Evolutionary conservation across 2,888 invertebrate genomes (phyloP).

Genomic region (Melieria picta): DNA sequence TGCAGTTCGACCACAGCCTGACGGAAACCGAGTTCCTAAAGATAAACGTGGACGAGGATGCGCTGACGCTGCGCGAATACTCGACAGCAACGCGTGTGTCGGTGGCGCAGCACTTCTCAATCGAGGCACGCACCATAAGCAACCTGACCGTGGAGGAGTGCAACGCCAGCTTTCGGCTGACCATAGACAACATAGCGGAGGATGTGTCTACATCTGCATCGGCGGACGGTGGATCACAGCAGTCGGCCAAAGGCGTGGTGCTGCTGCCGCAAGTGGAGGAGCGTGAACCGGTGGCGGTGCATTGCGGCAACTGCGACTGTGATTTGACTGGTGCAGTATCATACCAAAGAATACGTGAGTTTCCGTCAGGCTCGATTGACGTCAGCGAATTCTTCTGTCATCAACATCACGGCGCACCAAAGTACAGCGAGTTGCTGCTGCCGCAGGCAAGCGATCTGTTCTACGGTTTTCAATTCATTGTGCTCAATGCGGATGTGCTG

Average conservation of each 20-base stretch:
- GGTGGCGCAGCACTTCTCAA: slow-evolving; percentile 48
- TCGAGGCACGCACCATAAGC: slow-evolving; percentile 53
- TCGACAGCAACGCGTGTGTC: slow-evolving; percentile 43
- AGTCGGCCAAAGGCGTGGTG: slow-evolving; percentile 10
- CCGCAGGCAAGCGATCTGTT: slow-evolving; percentile 53
- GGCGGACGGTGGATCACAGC: background rate
- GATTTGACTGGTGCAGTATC: slow-evolving; percentile 40
- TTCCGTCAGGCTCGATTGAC: slow-evolving; percentile 59
- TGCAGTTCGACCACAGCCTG: slow-evolving; percentile 53
- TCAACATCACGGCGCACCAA: slow-evolving; percentile 48
- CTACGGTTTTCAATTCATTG: slow-evolving; percentile 59
- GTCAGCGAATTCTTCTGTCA: slow-evolving; percentile 61
- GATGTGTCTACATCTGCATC: background rate
- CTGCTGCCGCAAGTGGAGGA: slow-evolving; percentile 43
- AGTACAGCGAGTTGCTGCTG: slow-evolving; percentile 49
- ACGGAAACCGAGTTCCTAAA: slow-evolving; percentile 50
- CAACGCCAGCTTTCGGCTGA: slow-evolving; percentile 58
- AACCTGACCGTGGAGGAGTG: slow-evolving; percentile 48
- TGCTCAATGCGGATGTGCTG: slow-evolving; percentile 45
- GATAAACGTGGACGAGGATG: slow-evolving; percentile 44
- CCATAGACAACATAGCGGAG: slow-evolving; percentile 46
- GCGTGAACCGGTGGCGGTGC: slow-evolving; percentile 34
- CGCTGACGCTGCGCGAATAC: slow-evolving; percentile 41
- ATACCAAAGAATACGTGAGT: slow-evolving; percentile 56
- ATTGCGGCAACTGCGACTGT: slow-evolving; percentile 51